Base-by-base conservation (phyloP, 2,113 vertebrate species). In the Xenopus borealis region DNA sequence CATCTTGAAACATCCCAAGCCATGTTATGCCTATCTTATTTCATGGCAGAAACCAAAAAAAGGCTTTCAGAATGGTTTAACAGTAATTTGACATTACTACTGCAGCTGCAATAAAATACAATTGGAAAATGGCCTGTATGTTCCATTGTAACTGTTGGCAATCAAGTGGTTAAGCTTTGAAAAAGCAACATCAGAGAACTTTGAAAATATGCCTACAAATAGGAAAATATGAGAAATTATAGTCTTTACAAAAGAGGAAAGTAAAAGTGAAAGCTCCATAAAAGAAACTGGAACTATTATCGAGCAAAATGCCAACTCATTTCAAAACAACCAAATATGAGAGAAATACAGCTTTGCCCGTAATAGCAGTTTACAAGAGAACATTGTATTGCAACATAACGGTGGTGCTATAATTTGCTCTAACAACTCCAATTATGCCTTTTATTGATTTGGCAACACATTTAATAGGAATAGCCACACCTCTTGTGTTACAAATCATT, bases 361-460 rank as follows among this genome's bases (percentile, higher is more conserved):
- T 95, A 97, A 97, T 96, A 96, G 95, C 92, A 91, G 95, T 96
- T 98, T 98, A 95, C 89, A 89, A 91, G 94, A 91, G 90, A 94
- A 94, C 94, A 95, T 94, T 95, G 94, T 95, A 93, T 88, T 92
- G 94, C 90, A 90, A 95, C 94, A 97, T 94, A 98, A 96, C 95
- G 90, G 94, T 91, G 89, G 90, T 88, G 93, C 97, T 97, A 96
- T 97, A 98, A 99, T 98, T 97, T 97, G 92, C 94, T 96, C 95
- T 98, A 97, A 99, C 95, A 97, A 96, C 96, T 96, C 94, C 93
- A 97, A 98, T 98, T 99, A 96, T 97, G 90, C 91, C 94, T 94
- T 94, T 93, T 97, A 98, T 98, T 96, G 96, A 98, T 98, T 96
- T 94, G 90, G 93, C 93, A 93, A 93, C 94, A 94, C 94, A 91